phyloP scores from a whole-genome alignment of 1,140 invertebrate genomes.

The Archegozetes longisetosus region DNA sequence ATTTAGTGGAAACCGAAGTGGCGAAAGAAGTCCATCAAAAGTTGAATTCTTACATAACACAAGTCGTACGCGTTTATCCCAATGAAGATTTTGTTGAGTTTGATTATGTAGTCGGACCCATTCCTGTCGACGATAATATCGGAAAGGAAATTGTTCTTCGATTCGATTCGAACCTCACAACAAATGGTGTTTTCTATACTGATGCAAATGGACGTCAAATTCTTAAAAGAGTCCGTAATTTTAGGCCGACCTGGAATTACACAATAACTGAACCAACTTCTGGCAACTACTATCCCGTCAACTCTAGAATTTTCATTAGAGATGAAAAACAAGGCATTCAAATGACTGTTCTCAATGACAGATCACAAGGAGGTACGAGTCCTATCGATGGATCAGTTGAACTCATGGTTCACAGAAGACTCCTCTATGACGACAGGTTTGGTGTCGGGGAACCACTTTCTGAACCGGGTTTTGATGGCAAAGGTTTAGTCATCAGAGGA shows the following conservation, averaged over 20 bases:
- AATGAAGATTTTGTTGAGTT: slow-evolving; percentile 50
- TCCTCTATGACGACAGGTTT: slow-evolving; percentile 71
- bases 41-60: slow-evolving; percentile 55
- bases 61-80: slow-evolving; percentile 59
- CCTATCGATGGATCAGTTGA: slow-evolving; percentile 28
- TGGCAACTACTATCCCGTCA: slow-evolving; percentile 88
- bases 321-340: slow-evolving; percentile 19
- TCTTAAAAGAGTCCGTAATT: slow-evolving; percentile 46
- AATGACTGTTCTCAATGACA: slow-evolving; percentile 50
- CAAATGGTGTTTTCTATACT: slow-evolving; percentile 34
- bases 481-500: slow-evolving; percentile 64
- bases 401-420: slow-evolving; percentile 50
- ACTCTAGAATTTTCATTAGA: slow-evolving; percentile 45
- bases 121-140: slow-evolving; percentile 46
- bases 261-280: slow-evolving; percentile 46
- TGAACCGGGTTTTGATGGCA: slow-evolving; percentile 48
- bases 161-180: slow-evolving; percentile 29
- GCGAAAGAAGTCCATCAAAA: slow-evolving; percentile 64
- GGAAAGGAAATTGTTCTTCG: slow-evolving; percentile 36
- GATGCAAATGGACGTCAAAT: slow-evolving; percentile 42
- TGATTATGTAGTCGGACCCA: slow-evolving; percentile 84
- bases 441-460: slow-evolving; percentile 82
- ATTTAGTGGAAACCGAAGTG: background rate
- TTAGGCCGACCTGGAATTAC: slow-evolving; percentile 52
- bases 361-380: slow-evolving; percentile 70